Evolutionary conservation across 2,888 invertebrate species (phyloP).

Genomic region (Meandrusa payeni): DNA sequence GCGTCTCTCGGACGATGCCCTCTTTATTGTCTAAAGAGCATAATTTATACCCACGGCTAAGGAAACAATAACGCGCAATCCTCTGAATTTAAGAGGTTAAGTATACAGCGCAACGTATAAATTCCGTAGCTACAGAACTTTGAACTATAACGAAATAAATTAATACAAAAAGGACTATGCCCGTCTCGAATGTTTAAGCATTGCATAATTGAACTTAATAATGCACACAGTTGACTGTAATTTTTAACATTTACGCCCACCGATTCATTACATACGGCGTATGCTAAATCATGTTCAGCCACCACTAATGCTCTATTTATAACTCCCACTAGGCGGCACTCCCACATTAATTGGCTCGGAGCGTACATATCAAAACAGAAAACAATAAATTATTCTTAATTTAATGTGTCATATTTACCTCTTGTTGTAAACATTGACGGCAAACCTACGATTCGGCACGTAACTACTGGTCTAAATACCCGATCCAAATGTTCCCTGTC

Average conservation of each 20-base stretch:
- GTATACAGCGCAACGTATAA: not conserved
- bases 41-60: conserved; percentile 23
- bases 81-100: conserved; percentile 12
- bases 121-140: not conserved
- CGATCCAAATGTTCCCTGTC: conserved; percentile 16
- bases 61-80: conserved; percentile 26
- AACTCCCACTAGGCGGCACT: not conserved
- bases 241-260: conserved; percentile 1
- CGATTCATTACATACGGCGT: not conserved
- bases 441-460: conserved; percentile 1
- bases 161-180: too few species aligned
- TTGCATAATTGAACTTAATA: not conserved
- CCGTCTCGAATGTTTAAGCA: conserved; percentile 1
- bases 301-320: conserved; percentile 4
- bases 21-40: conserved; percentile 33
- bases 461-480: conserved; percentile 6
- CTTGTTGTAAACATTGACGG: conserved; percentile 1
- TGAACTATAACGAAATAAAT: too few species aligned
- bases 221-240: not conserved
- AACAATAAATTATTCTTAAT: conserved; percentile 9
- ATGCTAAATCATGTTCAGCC: conserved; percentile 1
- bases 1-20: conserved; percentile 52
- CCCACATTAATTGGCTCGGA: conserved; percentile 3
- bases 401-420: conserved; percentile 5
- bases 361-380: conserved; percentile 10